Conservation (phyloP, 2,113 vertebrate species). For the Sardina pilchardus region DNA sequence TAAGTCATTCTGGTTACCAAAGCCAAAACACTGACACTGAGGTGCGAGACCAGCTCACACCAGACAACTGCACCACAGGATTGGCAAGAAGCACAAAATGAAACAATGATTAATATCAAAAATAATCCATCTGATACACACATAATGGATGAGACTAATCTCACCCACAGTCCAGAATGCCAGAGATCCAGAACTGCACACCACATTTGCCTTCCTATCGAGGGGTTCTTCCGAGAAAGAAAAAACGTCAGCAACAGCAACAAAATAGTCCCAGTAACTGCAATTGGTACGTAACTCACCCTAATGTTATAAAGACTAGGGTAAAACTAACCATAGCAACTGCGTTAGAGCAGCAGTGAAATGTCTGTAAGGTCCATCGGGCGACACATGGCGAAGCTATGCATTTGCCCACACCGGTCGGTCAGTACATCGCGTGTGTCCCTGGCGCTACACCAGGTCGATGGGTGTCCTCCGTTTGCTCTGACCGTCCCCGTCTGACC, state of each 20-base stretch:
- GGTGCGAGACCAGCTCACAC: conserved; percentile 73
- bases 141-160: conserved; percentile 38
- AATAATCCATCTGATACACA: conserved; percentile 59
- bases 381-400: conserved; percentile 48
- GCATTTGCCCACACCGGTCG: conserved; percentile 45
- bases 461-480: conserved; percentile 56
- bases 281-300: conserved; percentile 63
- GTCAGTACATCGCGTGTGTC: not conserved
- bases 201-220: conserved; percentile 41
- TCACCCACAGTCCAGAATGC: conserved; percentile 52
- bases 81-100: conserved; percentile 58
- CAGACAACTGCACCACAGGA: conserved; percentile 59
- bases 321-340: conserved; percentile 42
- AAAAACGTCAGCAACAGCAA: not conserved
- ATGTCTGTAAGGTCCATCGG: conserved; percentile 50
- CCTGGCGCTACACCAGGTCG: conserved; percentile 58
- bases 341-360: conserved; percentile 62
- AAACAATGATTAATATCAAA: conserved; percentile 63
- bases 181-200: conserved; percentile 41
- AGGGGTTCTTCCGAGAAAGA: conserved; percentile 35
- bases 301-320: conserved; percentile 62
- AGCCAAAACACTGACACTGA: conserved; percentile 68
- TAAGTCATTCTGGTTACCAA: conserved; percentile 23
- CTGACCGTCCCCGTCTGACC: conserved; percentile 39
- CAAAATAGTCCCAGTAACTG: conserved; percentile 68